Percentiles rank a stretch among this genome's conserved stretches.
Evolutionary conservation across 2,113 vertebrate genomes (phyloP).

Genomic region (Rallus limicola): DNA sequence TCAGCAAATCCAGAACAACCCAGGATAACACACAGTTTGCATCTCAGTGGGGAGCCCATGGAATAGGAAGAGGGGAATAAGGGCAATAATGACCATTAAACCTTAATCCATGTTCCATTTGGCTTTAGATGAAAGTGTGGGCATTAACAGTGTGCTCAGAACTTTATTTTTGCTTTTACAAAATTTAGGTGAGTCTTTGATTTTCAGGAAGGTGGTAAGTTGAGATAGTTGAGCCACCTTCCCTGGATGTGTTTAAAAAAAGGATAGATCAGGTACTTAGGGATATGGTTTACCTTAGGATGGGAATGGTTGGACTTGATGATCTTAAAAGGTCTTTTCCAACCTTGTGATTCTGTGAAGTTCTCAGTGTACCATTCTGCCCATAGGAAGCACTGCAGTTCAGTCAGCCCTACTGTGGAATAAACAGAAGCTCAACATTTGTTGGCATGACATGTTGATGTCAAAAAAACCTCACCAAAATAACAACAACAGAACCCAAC

Average conservation of each 20-base stretch:
- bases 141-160: neutral
- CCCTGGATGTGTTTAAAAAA: no score
- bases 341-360: no score
- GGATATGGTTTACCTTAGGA: no score
- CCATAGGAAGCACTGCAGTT: neutral
- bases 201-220: neutral
- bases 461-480: neutral
- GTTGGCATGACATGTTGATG: neutral
- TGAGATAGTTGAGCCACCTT: no score
- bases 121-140: neutral
- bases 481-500: no score
- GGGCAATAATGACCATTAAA: neutral
- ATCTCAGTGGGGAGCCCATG: neutral
- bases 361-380: neutral
- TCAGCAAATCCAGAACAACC: neutral
- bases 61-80: neutral
- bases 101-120: neutral
- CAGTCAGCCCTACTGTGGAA: neutral
- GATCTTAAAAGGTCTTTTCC: no score
- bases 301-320: no score
- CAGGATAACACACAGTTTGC: rapidly evolving
- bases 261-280: no score
- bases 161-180: neutral
- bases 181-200: neutral
- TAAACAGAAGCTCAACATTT: neutral